Percentiles rank a stretch among this genome's conserved stretches.
Conservation (phyloP, 2,888 invertebrate species). For the Lysandra bellargus region DNA sequence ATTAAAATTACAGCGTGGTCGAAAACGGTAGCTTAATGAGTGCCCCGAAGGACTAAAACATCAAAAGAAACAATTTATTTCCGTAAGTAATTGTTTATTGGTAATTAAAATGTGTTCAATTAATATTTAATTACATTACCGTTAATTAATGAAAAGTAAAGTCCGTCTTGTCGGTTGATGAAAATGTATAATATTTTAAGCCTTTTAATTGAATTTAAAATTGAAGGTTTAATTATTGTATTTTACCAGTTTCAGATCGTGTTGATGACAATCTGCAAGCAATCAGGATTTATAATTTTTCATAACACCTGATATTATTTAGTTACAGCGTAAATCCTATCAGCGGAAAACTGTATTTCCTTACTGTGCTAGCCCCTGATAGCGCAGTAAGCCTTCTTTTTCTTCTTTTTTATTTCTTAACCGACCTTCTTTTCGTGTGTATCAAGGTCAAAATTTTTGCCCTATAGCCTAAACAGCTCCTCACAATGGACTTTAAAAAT, state of each 20-base stretch:
- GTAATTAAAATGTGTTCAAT: constrained; percentile 1
- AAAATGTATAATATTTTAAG: constrained; percentile 12
- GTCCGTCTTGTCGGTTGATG: constrained; percentile 7
- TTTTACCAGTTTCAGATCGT: background rate
- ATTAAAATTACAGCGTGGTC: background rate
- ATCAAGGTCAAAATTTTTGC: too few species aligned
- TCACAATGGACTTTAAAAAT: too few species aligned
- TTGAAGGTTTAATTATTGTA: constrained; percentile 30
- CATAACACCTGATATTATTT: background rate
- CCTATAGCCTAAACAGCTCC: too few species aligned
- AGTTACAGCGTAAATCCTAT: too few species aligned
- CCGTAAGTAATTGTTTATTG: background rate
- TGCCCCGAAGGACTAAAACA: background rate
- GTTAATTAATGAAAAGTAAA: background rate
- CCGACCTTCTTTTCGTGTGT: too few species aligned
- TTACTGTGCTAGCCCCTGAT: too few species aligned
- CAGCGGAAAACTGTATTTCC: too few species aligned
- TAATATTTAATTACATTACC: background rate
- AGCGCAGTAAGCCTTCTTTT: too few species aligned
- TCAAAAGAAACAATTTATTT: background rate
- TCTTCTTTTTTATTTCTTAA: too few species aligned
- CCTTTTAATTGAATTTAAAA: constrained; percentile 16
- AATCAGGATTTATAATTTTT: background rate
- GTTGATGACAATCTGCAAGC: background rate
- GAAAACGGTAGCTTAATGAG: background rate